phyloP scores from a whole-genome alignment of 2,888 invertebrate genomes.

The Dasypogon diadema region DNA sequence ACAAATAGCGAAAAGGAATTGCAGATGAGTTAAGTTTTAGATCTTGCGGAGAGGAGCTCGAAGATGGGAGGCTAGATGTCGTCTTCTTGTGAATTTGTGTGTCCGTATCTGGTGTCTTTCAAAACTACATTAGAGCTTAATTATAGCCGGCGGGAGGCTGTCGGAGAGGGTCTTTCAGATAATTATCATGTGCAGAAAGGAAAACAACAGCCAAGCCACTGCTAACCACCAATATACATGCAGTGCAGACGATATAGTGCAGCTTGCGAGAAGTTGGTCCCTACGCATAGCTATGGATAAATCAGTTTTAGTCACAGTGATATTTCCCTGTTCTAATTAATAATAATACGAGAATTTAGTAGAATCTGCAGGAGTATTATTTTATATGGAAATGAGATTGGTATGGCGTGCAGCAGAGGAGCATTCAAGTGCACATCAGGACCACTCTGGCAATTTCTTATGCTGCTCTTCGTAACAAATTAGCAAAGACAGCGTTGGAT shows the following conservation, averaged over 20 bases:
- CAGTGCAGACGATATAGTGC: neutral
- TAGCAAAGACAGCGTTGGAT: neutral
- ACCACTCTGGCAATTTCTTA: neutral
- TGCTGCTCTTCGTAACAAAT: neutral
- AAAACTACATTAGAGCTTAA: slow-evolving; percentile 49
- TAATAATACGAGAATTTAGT: slow-evolving; percentile 27
- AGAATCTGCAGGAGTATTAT: neutral
- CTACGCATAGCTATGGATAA: neutral
- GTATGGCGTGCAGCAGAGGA: neutral
- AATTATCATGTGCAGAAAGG: slow-evolving; percentile 38
- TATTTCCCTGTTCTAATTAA: slow-evolving; percentile 43
- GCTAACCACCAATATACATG: neutral
- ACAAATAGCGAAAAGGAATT: slow-evolving; percentile 42
- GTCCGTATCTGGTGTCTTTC: slow-evolving; percentile 39
- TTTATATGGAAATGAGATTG: neutral
- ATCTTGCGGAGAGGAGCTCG: slow-evolving; percentile 8
- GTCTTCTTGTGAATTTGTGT: slow-evolving; percentile 16
- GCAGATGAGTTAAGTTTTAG: slow-evolving; percentile 31
- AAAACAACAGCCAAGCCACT: slow-evolving; percentile 13
- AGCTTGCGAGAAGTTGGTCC: neutral
- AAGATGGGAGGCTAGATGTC: neutral
- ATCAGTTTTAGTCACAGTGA: neutral
- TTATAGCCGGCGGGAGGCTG: slow-evolving; percentile 18
- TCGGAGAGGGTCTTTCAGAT: slow-evolving; percentile 15
- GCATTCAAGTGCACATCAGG: neutral